Base-by-base conservation (phyloP, 2,888 invertebrate species). In the Sarcophaga carnaria region DNA sequence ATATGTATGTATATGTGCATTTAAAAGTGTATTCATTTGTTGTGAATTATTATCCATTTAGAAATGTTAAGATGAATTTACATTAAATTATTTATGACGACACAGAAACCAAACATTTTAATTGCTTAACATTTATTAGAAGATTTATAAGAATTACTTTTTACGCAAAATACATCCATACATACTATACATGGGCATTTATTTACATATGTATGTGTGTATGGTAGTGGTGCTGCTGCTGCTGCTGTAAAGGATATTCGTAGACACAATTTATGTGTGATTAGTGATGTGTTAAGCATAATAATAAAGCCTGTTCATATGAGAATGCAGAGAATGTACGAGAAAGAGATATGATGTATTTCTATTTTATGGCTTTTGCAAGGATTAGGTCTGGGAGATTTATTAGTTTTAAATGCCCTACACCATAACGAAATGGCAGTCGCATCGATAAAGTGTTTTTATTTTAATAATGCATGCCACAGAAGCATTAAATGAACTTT, bases 41-140 rank as follows among this genome's bases (percentile, higher is more conserved):
- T 87, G 54, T 69, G 71, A 87, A 84, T 85, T 85, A 85, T 85
- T 85, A 85, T 80, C 71, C 84, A 80, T 84, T 87, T 82, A 78
- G 84, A 87, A 87, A 82, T 82, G 84, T 87, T 84, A 87, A 87
- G 87, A 87, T 84, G 84, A 87, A 87, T 87, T 82, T 84, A 84
- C 87, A 87, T 87, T 84, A 87, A 87, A 83, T 84, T 83, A 87
- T 87, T 87, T 84, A 87, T 84, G 87, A 74, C 87, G 87, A 74
- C 87, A 77, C 76, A 82, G 74, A 87, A 87, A 87, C 84, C 87
- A 84, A 87, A 87, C 84, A 84, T 76, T 87, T 87, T 84, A 84
- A 87, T 87, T 87, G 87, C 84, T 82, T 75, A 84, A 87, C 87
- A 87, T 87, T 87, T 84, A 87, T 87, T 84, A 87, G 60, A 84